Base-by-base conservation (phyloP, 2,888 invertebrate species). In the Latrodectus elegans region DNA sequence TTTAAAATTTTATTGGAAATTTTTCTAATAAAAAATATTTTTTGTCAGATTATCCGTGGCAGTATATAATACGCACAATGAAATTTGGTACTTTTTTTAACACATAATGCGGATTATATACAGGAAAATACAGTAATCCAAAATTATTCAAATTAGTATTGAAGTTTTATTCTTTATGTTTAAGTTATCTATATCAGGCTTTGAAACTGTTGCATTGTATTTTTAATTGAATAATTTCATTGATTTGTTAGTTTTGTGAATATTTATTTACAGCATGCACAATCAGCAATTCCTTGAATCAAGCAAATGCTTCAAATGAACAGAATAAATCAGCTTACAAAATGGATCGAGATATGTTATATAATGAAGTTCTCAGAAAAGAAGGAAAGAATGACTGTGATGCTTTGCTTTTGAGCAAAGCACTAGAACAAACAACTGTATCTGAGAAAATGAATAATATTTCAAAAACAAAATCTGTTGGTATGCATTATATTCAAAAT, bases 311-410 rank as follows among this genome's bases (percentile, higher is more conserved):
- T 65, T 17, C 4, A 9, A 15, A 10, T 8, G 0, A 68, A 26
- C 10, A n/a, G 55, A 52, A 22, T 17, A 8, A 6, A 68, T 12
- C 22, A 22, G 12, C 11, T 12, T 14, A 38, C 38, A 11, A n/a
- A 68, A n/a, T 76, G 53, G n/a, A 15, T 60, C 60, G 51, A 2
- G 60, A 64, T 74, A 68, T 74, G 17, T 15, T 53, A 3, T 17
- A 55, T 77, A 77, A 49, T 51, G 60, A 81, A 51, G 55, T 87
- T 77, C 52, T 81, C 8, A 81, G 60, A n/a, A 81, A 87, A 73
- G 86, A 87, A 81, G 86, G 86, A n/a, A 86, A 65, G 49, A 51
- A 53, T 74, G 86, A 87, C 60, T 87, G 81, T 87, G 86, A 87
- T 81, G 86, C 72, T 51, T 38, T 81, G 55, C 17, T 87, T 68